phyloP scores from a whole-genome alignment of 2,113 vertebrate species.

The Gallinago jamesoni region DNA sequence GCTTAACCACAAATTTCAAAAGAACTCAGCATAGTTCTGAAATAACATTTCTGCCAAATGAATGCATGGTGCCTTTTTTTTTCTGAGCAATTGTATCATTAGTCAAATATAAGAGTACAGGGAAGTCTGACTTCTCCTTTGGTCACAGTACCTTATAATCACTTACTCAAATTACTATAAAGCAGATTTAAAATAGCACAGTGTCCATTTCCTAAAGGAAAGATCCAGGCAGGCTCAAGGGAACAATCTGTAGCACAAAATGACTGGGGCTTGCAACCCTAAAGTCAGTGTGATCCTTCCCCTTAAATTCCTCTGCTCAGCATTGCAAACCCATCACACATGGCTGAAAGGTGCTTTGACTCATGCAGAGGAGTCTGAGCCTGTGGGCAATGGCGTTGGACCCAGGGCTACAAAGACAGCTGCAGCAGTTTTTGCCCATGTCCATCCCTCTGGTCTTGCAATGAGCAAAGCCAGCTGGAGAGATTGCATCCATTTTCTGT shows the following conservation, averaged over 20 bases:
- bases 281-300: background rate
- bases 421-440: background rate
- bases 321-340: background rate
- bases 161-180: background rate
- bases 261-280: background rate
- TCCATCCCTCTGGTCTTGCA: background rate
- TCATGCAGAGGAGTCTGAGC: background rate
- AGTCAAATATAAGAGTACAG: background rate
- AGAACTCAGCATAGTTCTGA: background rate
- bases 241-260: background rate
- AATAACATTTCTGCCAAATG: background rate
- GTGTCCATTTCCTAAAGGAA: background rate
- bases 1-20: conserved; percentile 52
- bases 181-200: background rate
- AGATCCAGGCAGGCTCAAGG: background rate
- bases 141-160: background rate
- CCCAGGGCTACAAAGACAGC: background rate
- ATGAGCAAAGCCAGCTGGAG: background rate
- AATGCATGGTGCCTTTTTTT: background rate
- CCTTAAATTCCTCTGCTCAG: background rate
- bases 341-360: background rate
- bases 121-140: background rate
- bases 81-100: background rate
- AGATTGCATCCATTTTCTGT: background rate
- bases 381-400: background rate